Percentiles rank a stretch among this genome's conserved stretches.
These are phyloP conservation scores for Tinea trinotella DNA, from an alignment of 2,888 invertebrate species.

Conservation along the genomic window DNA sequence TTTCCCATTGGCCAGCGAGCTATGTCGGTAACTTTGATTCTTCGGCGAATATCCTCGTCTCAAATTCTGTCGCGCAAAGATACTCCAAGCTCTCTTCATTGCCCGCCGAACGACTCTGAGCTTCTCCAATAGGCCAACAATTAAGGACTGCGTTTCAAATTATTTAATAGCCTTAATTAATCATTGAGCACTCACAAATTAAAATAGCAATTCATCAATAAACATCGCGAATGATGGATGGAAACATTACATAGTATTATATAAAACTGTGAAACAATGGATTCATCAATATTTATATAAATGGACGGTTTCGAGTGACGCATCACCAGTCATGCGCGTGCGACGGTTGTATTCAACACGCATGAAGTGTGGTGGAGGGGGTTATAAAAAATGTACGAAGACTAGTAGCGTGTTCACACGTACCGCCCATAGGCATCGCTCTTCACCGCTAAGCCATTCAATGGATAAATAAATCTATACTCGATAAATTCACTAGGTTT, in stretches of 20 bases:
- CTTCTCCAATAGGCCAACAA: too few relatives aligned
- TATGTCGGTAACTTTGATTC: too few relatives aligned
- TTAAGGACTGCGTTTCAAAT: too few relatives aligned
- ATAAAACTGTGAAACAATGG: constrained; percentile 8
- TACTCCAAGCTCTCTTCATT: too few relatives aligned
- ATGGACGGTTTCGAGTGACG: constrained; percentile 14
- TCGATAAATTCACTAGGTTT: not conserved
- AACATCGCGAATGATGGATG: constrained; percentile 4
- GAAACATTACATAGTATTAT: constrained; percentile 1
- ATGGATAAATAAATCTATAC: not conserved
- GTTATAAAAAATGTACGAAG: constrained; percentile 1
- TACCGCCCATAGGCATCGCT: constrained; percentile 17
- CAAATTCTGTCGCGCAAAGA: too few relatives aligned
- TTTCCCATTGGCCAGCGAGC: too few relatives aligned
- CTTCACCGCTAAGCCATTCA: not conserved
- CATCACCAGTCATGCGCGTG: constrained; percentile 17
- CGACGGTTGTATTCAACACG: constrained; percentile 17
- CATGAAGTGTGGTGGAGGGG: constrained; percentile 13
- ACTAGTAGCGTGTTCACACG: not conserved
- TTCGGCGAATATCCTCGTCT: too few relatives aligned
- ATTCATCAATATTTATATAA: constrained; percentile 14
- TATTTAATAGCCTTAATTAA: not conserved
- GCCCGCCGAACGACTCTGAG: too few relatives aligned
- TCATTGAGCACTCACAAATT: constrained; percentile 1
- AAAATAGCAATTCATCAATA: constrained; percentile 4